Evolutionary conservation across 2,113 vertebrate species (phyloP), one percentile per base, ranked within the genome.

Genomic region (Nymphicus hollandicus): DNA sequence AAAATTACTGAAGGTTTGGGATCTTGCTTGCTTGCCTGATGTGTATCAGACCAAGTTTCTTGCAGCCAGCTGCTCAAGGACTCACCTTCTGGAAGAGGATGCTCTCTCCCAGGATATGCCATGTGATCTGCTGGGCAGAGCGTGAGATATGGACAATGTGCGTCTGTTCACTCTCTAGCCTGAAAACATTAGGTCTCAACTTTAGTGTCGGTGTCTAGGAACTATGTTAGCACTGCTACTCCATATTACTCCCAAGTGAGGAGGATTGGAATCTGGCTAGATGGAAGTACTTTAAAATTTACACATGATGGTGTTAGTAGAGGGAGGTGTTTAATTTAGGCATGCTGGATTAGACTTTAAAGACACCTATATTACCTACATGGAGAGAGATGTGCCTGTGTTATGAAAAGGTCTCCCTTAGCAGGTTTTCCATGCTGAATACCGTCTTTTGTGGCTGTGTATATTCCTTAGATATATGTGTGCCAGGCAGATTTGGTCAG

Each of bases 81-180:
- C 13, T 95, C 9, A 13, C n/a, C 28, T 90, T 79, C 39, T 47
- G 2, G 47, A 46, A 68, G 17, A 24, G 4, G 11, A 5, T 49
- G 23, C 25, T 76, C 4, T 61, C 87, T 31, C 13, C 8, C 27
- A 1, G 2, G 8, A 27, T 53, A 18, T 71, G 27, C 7, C 41
- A 18, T 0, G 1, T 0, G 2, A 55, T 14, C 18, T 74, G n/a
- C 11, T 71, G 25, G 6, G 17, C 79, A 37, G 46, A 82, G 22
- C 9, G 2, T 29, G 24, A 10, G 6, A 6, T 76, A 58, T 50
- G 33, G 33, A 60, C 11, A 1, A 4, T 88, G 23, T 72, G 9
- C 11, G 15, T 73, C 14, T 83, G 1, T 72, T 92, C 37, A 5
- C 12, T 4, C 25, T 74, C 10, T 49, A 37, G 12, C 29, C 16